These are phyloP conservation scores for Ctenopoma multispine DNA, from an alignment of 2,797 vertebrate species.

Conservation along the genomic window DNA sequence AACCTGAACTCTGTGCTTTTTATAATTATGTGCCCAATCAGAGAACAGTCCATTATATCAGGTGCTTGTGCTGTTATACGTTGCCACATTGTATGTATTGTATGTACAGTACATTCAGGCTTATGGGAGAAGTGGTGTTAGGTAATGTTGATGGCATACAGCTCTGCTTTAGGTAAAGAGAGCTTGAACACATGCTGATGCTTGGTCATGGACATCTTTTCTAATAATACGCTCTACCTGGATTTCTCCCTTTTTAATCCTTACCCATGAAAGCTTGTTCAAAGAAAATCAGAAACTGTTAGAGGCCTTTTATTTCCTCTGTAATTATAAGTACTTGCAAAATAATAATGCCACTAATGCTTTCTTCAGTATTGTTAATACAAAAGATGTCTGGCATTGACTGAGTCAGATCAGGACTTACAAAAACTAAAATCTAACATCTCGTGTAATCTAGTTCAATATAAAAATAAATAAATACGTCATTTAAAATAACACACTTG, in stretches of 20 bases:
- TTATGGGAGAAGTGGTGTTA: neutral
- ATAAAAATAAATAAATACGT: too few relatives aligned
- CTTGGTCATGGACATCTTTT: neutral
- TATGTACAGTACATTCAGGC: neutral
- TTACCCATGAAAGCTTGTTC: neutral
- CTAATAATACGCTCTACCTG: neutral
- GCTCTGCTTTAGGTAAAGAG: neutral
- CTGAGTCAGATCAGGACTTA: neutral
- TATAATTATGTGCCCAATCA: conserved; percentile 55
- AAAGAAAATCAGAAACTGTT: neutral
- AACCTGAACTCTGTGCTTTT: conserved; percentile 42
- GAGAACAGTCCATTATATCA: conserved; percentile 43
- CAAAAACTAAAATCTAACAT: neutral
- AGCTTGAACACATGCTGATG: neutral
- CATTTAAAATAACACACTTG: neutral
- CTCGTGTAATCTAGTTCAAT: too few relatives aligned
- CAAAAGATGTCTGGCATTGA: neutral
- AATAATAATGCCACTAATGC: neutral
- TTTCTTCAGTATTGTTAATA: neutral
- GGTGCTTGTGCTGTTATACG: conserved; percentile 5
- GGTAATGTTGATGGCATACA: neutral
- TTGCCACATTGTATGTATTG: too few relatives aligned
- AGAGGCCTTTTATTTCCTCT: neutral
- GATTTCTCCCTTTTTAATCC: neutral
- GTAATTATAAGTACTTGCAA: neutral